Evolutionary conservation across 2,888 invertebrate species (phyloP).

Genomic region (Balanococcus diminutus): DNA sequence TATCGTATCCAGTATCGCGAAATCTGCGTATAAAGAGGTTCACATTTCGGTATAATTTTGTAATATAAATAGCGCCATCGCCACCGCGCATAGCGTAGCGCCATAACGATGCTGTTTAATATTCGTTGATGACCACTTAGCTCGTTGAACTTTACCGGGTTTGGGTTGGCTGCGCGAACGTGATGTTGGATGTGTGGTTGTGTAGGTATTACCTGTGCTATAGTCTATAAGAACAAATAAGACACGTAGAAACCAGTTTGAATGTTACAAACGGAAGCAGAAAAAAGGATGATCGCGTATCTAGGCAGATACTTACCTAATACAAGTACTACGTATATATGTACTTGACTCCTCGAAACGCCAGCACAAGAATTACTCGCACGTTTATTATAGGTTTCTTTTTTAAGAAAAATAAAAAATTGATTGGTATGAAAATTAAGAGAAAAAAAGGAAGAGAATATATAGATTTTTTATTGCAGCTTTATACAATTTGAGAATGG

Average conservation of each 20-base stretch:
- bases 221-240: background rate
- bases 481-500: background rate
- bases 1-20: too few species aligned
- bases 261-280: background rate
- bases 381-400: background rate
- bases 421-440: too few species aligned
- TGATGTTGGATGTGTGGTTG: background rate
- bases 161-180: background rate
- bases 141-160: slow-evolving; percentile 15
- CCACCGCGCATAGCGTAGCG: background rate
- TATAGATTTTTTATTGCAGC: background rate
- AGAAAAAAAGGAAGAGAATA: too few species aligned
- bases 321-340: too few species aligned
- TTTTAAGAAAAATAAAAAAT: background rate
- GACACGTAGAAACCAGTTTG: background rate
- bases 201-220: too few species aligned
- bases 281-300: background rate
- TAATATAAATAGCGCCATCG: background rate
- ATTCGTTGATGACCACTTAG: slow-evolving; percentile 8
- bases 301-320: background rate
- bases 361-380: too few species aligned
- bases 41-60: background rate
- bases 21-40: too few species aligned
- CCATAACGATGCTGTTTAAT: slow-evolving; percentile 11
- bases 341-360: too few species aligned